A percentile compares a stretch with the other conserved stretches of the same genome.
phyloP scores from a whole-genome alignment of 2,888 invertebrate species.

The Eurytoma californica region DNA sequence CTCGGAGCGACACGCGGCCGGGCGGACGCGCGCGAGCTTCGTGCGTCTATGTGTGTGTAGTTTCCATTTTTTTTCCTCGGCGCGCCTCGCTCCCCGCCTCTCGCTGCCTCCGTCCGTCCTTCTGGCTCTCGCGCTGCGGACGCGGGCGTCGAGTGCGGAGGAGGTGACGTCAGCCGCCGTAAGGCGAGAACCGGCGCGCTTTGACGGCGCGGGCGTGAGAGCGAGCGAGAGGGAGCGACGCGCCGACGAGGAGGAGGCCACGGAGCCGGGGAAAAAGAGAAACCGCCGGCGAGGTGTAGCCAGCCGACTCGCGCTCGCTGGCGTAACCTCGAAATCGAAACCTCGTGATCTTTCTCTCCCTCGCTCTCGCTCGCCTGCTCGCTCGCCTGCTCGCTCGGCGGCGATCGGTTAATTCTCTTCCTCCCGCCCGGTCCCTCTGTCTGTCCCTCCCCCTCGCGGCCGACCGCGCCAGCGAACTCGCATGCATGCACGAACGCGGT shows the following conservation, averaged over 20 bases:
- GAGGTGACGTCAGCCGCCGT: slow-evolving; percentile 48
- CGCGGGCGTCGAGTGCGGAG: slow-evolving; percentile 9
- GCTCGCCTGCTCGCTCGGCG: slow-evolving; percentile 28
- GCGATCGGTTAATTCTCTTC: neutral
- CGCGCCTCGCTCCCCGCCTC: neutral
- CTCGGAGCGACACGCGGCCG: slow-evolving; percentile 21
- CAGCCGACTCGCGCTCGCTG: slow-evolving; percentile 8
- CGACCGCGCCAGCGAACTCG: neutral
- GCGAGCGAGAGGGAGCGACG: slow-evolving; percentile 17
- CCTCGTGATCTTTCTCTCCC: slow-evolving; percentile 25
- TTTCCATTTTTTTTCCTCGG: slow-evolving; percentile 28
- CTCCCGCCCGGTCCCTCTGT: slow-evolving; percentile 14
- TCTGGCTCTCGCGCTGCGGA: slow-evolving; percentile 21
- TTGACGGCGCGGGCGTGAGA: slow-evolving; percentile 17
- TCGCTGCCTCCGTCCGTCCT: neutral
- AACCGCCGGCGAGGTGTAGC: slow-evolving; percentile 10
- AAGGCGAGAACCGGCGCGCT: slow-evolving; percentile 45
- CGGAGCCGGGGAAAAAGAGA: neutral
- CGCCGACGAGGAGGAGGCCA: neutral
- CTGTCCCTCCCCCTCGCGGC: neutral
- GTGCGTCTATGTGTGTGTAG: neutral
- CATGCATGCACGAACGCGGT: slow-evolving; percentile 29
- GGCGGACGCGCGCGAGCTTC: neutral
- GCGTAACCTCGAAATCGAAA: slow-evolving; percentile 49
- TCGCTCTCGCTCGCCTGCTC: slow-evolving; percentile 6